Evolutionary conservation across 2,113 vertebrate genomes (phyloP), one percentile per base, ranked within the genome.

Genomic region (Python bivittatus): DNA sequence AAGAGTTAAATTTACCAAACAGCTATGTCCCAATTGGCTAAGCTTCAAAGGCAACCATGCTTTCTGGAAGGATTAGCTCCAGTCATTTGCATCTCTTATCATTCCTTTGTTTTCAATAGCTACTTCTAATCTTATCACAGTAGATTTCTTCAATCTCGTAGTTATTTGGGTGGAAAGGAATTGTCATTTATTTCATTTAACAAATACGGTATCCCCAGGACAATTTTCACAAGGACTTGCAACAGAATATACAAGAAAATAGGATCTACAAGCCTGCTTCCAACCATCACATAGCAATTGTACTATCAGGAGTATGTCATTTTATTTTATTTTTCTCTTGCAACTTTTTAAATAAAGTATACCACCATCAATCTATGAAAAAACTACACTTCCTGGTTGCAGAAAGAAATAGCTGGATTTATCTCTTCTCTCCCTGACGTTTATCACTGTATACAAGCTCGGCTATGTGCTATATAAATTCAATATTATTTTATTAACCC

Each of bases 391-490:
- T 89, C 68, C 8, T 61, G 42, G 27, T 84, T 22, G 57, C 15
- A 33, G 44, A 88, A 88, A 38, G 5, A 57, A 25, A 48, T 7
- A 60, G 27, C 20, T 44, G 42, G 13, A 72, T 27, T 38, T 44
- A 53, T 12, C 13, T 9, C 10, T 72, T 38, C 27, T 10, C 10
- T 89, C 29, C 61, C 4, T 64, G 33, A 22, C 6, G 33, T 38
- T 79, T 13, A 90, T 15, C 48, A 54, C 29, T n/a, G 15, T 38
- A 25, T 10, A 0, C 0, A 17, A 5, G 3, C 61, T 93, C 53
- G 94, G 68, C 0, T 89, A 88, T 38, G 88, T 13, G 87, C 58
- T 92, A 84, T 93, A 88, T 84, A 88, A 94, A 90, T 53, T 61
- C 38, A 61, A 48, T 20, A 56, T 42, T 42, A 56, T 44, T 57